Conservation (phyloP, 2,113 vertebrate genomes). For the Oxyruncus cristatus region DNA sequence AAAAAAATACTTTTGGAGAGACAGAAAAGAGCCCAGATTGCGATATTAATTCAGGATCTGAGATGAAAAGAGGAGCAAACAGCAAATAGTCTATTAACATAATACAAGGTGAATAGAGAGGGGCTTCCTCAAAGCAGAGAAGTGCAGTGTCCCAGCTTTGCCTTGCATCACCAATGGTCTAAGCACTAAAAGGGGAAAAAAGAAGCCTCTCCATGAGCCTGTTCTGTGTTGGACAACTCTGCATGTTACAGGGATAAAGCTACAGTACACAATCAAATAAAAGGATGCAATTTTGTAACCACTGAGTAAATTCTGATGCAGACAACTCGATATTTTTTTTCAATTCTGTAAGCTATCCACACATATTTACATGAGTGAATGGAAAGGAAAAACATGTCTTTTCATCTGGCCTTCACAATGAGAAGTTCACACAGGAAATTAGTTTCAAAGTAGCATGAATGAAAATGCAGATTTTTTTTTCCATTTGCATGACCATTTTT, state of each 20-base stretch:
- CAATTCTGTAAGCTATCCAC: background rate
- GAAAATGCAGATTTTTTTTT: background rate
- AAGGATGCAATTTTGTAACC: background rate
- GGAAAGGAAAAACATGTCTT: background rate
- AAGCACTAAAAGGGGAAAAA: background rate
- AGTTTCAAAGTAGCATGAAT: background rate
- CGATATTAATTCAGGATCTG: background rate
- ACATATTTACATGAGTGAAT: background rate
- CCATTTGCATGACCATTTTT: background rate
- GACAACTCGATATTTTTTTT: background rate
- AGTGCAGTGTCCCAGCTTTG: background rate
- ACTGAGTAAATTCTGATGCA: background rate
- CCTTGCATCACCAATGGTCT: background rate
- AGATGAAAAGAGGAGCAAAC: background rate
- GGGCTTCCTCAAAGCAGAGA: background rate
- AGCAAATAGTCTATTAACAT: background rate
- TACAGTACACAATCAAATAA: background rate
- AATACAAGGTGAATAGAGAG: background rate
- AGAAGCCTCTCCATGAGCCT: background rate
- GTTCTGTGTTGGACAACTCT: background rate
- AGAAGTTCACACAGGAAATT: background rate
- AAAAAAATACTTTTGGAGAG: background rate
- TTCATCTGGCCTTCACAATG: background rate
- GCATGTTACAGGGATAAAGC: background rate
- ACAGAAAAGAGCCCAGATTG: background rate